Base-by-base conservation (phyloP, 2,113 vertebrate genomes). In the Conger conger region DNA sequence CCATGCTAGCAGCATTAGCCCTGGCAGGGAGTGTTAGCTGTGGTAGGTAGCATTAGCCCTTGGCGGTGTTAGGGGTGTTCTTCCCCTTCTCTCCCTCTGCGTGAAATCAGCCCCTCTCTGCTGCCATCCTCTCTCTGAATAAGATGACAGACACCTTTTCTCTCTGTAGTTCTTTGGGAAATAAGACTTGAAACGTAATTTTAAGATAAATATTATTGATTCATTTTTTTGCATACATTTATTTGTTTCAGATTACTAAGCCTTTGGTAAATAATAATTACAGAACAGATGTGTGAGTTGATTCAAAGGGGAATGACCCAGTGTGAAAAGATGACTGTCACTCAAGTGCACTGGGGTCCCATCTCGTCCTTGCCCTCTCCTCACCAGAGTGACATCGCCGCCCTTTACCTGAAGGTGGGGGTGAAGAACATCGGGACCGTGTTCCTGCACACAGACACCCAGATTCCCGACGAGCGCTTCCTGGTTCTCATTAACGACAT, bases 321-420 rank as follows among this genome's bases (percentile, higher is more conserved):
- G 68, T 30, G 2, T 73, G 9, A n/a, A 20, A 20, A 73, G 68
- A 73, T 73, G 27, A 6, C 27, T 4, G 68, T 73, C 68, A 73
- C 68, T n/a, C 9, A 33, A 11, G 1, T 73, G 27, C 68, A 9
- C 36, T 54, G 30, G 4, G 60, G 82, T 20, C 23, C 30, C 20
- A n/a, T 16, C 33, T 80, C 79, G 79, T 79, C 84, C 82, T 13
- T 73, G 7, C 57, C 38, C 80, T 38, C 83, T 83, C 84, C 87
- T 84, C 38, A 86, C 83, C 88, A 95, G 94, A 95, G 93, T 89
- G 96, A 96, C 87, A 94, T 96, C 17, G 93, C 90, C 82, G 88
- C 92, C 0, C 87, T 97, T 92, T 96, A 95, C 81, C 96, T 96
- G 82, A 93, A 94, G 90, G 94, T 94, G 85, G 94, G 94, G 84